Base-by-base conservation (phyloP, 2,888 invertebrate genomes). In the Epinotia demarniana region DNA sequence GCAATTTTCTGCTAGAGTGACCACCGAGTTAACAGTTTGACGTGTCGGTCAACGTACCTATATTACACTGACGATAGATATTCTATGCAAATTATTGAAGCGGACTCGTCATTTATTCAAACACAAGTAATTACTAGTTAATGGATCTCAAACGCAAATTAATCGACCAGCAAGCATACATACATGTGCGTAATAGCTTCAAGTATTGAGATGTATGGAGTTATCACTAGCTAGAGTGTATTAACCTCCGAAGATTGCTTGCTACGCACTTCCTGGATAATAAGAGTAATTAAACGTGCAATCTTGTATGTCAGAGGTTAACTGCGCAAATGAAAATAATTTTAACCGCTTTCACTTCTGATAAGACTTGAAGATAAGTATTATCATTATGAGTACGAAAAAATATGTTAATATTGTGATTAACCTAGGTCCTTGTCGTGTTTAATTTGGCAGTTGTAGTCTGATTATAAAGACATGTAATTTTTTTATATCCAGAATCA, bases 291-390 rank as follows among this genome's bases (percentile, higher is more conserved):
- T n/a, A n/a, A n/a, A n/a, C n/a, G 46, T 75, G 72, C 57, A 67
- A 67, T 75, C 71, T 67, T 67, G 64, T 62, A 64, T 43, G 62
- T 66, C 72, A 67, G 16, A 75, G 72, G 71, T 75, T 57, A 72
- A 61, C 39, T 61, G 46, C 61, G 57, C 67, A 67, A 46, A 72
- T 46, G 66, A 57, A 72, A n/a, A 46, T 18, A 67, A 39, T 60
- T 71, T 55, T 66, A 61, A 60, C 53, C 55, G 66, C 61, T 75
- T 73, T 66, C 57, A 39, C 33, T 60, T 55, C 55, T 67, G 60
- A 75, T 62, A 71, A 53, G 23, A 64, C 33, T 39, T 55, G 13
- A 39, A 4, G 39, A 19, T 55, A 33, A 9, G 57, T 8, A 19
- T 69, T 46, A 60, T 69, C 58, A 46, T 46, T 46, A 60, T 57